Evolutionary conservation across 2,113 vertebrate genomes (phyloP), one percentile per base, ranked within the genome.

Genomic region (Neodon shergylaensis): DNA sequence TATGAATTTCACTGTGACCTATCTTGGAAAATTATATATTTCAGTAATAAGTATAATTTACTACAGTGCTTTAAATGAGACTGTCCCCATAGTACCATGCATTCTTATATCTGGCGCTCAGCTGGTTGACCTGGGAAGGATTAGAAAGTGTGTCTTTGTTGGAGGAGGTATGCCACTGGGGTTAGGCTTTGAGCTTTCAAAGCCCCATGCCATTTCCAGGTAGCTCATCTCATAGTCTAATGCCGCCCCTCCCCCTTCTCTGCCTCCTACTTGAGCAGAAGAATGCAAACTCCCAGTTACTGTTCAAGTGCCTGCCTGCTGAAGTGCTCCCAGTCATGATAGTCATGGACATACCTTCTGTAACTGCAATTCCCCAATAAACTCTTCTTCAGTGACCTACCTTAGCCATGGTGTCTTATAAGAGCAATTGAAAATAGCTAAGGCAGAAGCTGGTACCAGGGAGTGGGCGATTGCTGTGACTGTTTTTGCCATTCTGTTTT

Each of bases 21-120:
- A 12, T 61, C 33, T 84, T 63, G 4, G 28, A 87, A 91, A 76
- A 44, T n/a, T 90, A 78, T 94, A 88, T 91, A 92, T 94, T 68
- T 82, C 3, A 90, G 39, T 65, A 36, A 96, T 74, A 91, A 94
- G 94, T 90, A 88, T 49, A 42, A 83, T 72, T 39, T 19, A 26
- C 4, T 82, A 22, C 12, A 61, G 22, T 61, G 2, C 24, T 82
- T n/a, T n/a, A 36, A 54, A 22, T 81, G 49, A 81, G 33, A 54
- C 21, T 1, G 0, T 8, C 21, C 9, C 1, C 36, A 12, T 21
- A 39, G 54, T 82, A 7, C 26, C 36, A 58, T n/a, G 19, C 1
- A 22, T 26, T 39, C 22, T 12, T 11, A 24, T 39, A 82, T 26
- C 39, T 61, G 52, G 22, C 6, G 8, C 31, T 10, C 19, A 39